Evolutionary conservation across 2,888 invertebrate species (phyloP), one percentile per base, ranked within the genome.

Genomic region (Andrena chrysosceles): DNA sequence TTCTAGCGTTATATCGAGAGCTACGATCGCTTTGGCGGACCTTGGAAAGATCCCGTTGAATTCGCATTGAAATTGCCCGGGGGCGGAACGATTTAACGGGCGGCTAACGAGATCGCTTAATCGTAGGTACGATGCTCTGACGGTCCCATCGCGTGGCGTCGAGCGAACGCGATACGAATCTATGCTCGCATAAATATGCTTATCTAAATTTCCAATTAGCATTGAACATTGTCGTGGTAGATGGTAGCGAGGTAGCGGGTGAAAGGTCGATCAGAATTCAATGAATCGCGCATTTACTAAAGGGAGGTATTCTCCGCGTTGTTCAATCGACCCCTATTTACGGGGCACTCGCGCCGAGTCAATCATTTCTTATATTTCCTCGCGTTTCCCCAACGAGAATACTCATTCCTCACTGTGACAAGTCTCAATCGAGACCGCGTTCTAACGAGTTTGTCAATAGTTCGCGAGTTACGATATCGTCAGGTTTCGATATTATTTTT

Each of bases 121-220:
- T 74, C n/a, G 69, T 1, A 42, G 16, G 42, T 16, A 33, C 60
- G 29, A 16, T 23, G 54, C 49, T 63, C 48, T n/a, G 26, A 23
- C 76, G 71, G 71, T 77, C 67, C 71, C 48, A 74, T 64, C 76
- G 71, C 49, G 48, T 60, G 73, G 73, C 48, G 71, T 62, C 76
- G 69, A 52, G 52, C 63, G 73, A 74, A 29, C 70, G 52, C 77
- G 79, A 77, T 82, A 81, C 79, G 66, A 77, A 80, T 84, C 69
- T 59, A n/a, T n/a, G 29, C 42, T n/a, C 56, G 67, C 70, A 75
- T 71, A 85, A 74, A 84, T 82, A 72, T 70, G 67, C 62, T 79
- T 84, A 87, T 87, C 79, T 83, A 82, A 87, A 87, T 85, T 85
- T 87, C 85, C 85, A 87, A 89, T 88, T 87, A 83, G 83, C 69